Conservation (phyloP, 2,888 invertebrate genomes). For the Ceratothoa steindachneri region DNA sequence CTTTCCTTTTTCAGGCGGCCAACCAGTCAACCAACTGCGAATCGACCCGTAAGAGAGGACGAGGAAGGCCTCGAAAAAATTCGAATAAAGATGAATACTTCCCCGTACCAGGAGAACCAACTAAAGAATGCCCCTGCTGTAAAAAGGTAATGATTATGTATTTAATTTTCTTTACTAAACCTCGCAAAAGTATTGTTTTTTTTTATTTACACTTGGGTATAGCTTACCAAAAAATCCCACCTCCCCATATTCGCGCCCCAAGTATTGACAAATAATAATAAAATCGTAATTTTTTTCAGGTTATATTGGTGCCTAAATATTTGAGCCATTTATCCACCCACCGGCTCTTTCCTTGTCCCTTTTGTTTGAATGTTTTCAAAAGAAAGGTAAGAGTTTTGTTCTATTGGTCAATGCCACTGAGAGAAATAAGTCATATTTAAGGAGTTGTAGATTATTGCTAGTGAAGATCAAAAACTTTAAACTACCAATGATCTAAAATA, state of each 20-base stretch:
- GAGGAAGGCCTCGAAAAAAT: constrained; percentile 28
- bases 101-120: constrained; percentile 29
- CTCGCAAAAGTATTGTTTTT: too few relatives aligned
- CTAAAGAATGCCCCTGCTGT: constrained; percentile 34
- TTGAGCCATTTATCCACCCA: constrained; percentile 27
- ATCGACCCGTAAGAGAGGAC: constrained; percentile 11
- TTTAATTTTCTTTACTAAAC: neutral
- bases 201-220: too few relatives aligned
- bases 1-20: neutral
- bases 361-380: constrained; percentile 33
- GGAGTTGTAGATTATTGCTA: too few relatives aligned
- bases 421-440: too few relatives aligned
- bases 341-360: constrained; percentile 35
- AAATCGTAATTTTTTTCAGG: constrained; percentile 24
- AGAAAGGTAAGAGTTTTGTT: constrained; percentile 24
- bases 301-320: constrained; percentile 24
- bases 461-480: too few relatives aligned
- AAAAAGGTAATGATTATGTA: constrained; percentile 21
- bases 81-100: constrained; percentile 34
- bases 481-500: too few relatives aligned
- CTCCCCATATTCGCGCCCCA: too few relatives aligned
- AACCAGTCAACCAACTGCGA: neutral
- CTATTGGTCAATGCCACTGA: too few relatives aligned
- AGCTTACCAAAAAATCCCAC: too few relatives aligned
- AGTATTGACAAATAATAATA: too few relatives aligned